Evolutionary conservation across 1,140 invertebrate species (phyloP), one percentile per base, ranked within the genome.

Genomic region (Pseudoatta argentina): DNA sequence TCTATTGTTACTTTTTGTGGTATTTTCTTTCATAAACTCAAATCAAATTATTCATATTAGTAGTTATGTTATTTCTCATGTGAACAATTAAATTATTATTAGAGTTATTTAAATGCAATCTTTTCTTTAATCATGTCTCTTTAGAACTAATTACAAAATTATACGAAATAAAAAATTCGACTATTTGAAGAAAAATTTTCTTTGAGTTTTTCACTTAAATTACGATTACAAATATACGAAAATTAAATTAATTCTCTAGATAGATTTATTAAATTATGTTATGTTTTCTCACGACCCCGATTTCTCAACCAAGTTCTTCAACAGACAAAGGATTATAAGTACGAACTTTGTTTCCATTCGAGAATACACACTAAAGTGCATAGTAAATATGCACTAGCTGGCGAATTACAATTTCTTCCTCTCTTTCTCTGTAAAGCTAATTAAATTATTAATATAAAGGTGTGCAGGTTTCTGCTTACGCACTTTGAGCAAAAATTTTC

Each of bases 371-470:
- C 30, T 8, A 18, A 21, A 48, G n/a, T 14, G 21, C 16, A 3
- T 3, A n/a, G 30, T 7, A 59, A 44, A 44, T 59, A 24, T 21
- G 16, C 24, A 59, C 3, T n/a, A 10, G 48, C 16, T 39, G 21
- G 21, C 34, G 21, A 67, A 67, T 21, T 39, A 64, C 16, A 21
- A 14, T 24, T 30, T 14, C 14, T 14, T 14, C 16, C 10, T 44
- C 39, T 44, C 39, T 44, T 44, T 44, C 39, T 44, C 39, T 44
- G 48, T 48, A 53, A 51, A 8, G 21, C 24, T 82, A 73, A 82
- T 48, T 82, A 73, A 48, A 82, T 48, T 59, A 72, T 4, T 16
- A 27, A 81, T 71, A 81, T 30, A 30, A 39, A 59, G n/a, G 53
- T 51, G 24, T n/a, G 14, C 39, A 12, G 12, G 18, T 48, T 14